Conservation (phyloP, 2,888 invertebrate genomes). For the Saturnia japonica region DNA sequence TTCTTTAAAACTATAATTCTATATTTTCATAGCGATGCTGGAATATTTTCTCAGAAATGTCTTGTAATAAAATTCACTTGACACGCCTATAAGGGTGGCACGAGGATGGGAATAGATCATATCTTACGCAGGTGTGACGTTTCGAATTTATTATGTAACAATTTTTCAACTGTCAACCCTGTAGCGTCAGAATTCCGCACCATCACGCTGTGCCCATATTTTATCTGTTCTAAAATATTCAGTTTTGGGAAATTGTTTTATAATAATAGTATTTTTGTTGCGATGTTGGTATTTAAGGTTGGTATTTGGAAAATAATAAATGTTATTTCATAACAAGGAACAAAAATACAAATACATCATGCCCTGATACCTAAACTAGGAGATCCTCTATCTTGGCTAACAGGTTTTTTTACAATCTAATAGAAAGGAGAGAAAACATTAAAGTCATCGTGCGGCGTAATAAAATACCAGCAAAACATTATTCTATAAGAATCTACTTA, state of each 20-base stretch:
- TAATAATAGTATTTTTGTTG: background rate
- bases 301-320: too few relatives aligned
- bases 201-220: conserved; percentile 49
- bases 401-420: too few relatives aligned
- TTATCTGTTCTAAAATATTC: conserved; percentile 49
- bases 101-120: conserved; percentile 1
- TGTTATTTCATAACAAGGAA: too few relatives aligned
- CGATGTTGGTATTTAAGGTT: too few relatives aligned
- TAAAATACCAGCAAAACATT: too few relatives aligned
- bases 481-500: too few relatives aligned
- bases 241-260: background rate
- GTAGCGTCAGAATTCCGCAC: conserved; percentile 37
- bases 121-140: conserved; percentile 11
- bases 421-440: too few relatives aligned
- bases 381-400: too few relatives aligned
- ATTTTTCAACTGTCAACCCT: conserved; percentile 52
- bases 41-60: background rate
- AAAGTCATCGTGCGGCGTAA: too few relatives aligned
- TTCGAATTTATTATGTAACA: conserved; percentile 41
- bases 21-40: background rate
- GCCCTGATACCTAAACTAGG: too few relatives aligned
- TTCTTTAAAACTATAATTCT: background rate
- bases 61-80: conserved; percentile 2
- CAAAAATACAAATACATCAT: too few relatives aligned
- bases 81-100: background rate